These are phyloP conservation scores for Tethya wilhelma DNA, from an alignment of 37 sponge, comb jelly and placozoan genomes.

Conservation along the genomic window DNA sequence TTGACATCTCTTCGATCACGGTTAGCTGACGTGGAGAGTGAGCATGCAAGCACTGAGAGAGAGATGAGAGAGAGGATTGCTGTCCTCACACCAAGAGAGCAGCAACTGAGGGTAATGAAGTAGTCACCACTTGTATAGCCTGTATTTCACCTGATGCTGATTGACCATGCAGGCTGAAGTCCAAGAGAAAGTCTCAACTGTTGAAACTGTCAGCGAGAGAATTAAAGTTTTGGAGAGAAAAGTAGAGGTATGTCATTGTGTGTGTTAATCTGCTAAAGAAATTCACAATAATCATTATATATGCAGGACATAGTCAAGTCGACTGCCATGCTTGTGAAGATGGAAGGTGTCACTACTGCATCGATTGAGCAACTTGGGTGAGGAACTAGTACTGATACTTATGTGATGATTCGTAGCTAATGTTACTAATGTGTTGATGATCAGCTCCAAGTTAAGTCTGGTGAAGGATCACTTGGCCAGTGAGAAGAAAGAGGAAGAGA, in stretches of 20 bases:
- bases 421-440: not conserved
- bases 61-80: slow-evolving; percentile 19
- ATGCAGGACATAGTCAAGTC: slow-evolving; percentile 38
- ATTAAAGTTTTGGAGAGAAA: slow-evolving; percentile 10
- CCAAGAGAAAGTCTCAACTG: slow-evolving; percentile 1
- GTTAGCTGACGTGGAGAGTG: slow-evolving; percentile 1
- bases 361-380: slow-evolving; percentile 43
- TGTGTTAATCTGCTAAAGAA: not conserved
- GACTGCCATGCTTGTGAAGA: slow-evolving; percentile 18
- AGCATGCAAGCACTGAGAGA: slow-evolving; percentile 4
- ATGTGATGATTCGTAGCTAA: too few relatives aligned
- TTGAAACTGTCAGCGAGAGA: not conserved
- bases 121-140: not conserved
- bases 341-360: slow-evolving; percentile 22
- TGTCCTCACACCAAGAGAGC: slow-evolving; percentile 9
- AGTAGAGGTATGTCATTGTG: slow-evolving; percentile 4
- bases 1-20: not conserved
- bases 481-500: slow-evolving; percentile 32
- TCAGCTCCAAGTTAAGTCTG: slow-evolving; percentile 8
- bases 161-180: not conserved
- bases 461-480: slow-evolving; percentile 28
- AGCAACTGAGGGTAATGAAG: slow-evolving; percentile 4
- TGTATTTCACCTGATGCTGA: not conserved
- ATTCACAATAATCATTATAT: not conserved
- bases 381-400: too few relatives aligned